A percentile compares a stretch with the other conserved stretches of the same genome.
phyloP scores from a whole-genome alignment of 2,888 invertebrate genomes.

The Spodoptera picta region DNA sequence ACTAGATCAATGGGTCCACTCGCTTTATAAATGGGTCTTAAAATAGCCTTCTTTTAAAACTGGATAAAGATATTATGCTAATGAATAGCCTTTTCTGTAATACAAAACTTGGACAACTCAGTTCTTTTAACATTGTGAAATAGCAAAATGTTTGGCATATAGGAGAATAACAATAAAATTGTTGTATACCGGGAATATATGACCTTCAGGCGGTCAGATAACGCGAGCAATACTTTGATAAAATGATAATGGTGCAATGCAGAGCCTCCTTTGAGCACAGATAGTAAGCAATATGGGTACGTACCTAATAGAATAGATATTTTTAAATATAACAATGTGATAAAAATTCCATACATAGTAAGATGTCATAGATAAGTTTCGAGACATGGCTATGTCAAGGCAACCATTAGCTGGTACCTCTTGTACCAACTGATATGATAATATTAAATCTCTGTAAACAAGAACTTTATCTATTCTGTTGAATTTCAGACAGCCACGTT shows the following conservation, averaged over 20 bases:
- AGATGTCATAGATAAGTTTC: slow-evolving; percentile 27
- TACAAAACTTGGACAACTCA: too few species aligned
- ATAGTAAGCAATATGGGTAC: slow-evolving; percentile 33
- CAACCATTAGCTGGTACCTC: not conserved
- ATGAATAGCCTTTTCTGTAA: too few species aligned
- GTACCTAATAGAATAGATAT: slow-evolving; percentile 18
- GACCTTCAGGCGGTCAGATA: slow-evolving; percentile 75
- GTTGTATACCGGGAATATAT: slow-evolving; percentile 55
- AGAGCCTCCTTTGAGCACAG: slow-evolving; percentile 51
- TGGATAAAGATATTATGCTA: slow-evolving; percentile 2
- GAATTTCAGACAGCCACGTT: too few species aligned
- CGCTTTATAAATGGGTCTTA: slow-evolving; percentile 1
- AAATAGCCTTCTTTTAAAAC: not conserved
- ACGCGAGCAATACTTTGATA: slow-evolving; percentile 71
- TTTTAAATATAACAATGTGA: slow-evolving; percentile 32
- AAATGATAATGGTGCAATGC: slow-evolving; percentile 72
- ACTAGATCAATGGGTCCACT: too few species aligned
- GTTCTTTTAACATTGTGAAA: slow-evolving; percentile 23
- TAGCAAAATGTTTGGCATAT: slow-evolving; percentile 33
- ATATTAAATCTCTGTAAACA: slow-evolving; percentile 6
- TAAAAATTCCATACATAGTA: slow-evolving; percentile 38
- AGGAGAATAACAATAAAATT: slow-evolving; percentile 50
- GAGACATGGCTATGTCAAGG: slow-evolving; percentile 8
- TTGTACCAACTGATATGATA: slow-evolving; percentile 10
- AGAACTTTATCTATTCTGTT: too few species aligned